Evolutionary conservation across 2,113 vertebrate genomes (phyloP).

Genomic region (Petaurus breviceps): DNA sequence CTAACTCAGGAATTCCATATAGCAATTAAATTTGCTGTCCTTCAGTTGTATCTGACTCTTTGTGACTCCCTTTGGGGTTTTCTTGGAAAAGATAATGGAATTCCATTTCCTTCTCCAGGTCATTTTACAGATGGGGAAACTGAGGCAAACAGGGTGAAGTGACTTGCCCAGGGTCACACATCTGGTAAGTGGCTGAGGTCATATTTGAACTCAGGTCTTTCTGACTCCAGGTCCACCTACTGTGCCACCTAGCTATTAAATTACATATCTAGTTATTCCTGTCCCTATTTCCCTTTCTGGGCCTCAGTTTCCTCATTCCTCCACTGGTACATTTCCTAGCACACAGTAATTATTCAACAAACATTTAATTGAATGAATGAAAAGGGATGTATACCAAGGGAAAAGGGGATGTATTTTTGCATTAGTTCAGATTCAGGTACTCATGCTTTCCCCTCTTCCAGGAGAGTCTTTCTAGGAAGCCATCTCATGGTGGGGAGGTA

Average conservation of each 20-base stretch:
- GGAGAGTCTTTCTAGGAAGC: not conserved
- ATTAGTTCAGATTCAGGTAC: not conserved
- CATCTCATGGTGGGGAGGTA: not conserved
- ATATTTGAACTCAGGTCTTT: not conserved
- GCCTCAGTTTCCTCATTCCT: not conserved
- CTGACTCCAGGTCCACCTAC: not conserved
- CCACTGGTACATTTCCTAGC: not conserved
- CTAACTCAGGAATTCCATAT: not conserved
- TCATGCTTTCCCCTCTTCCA: not conserved
- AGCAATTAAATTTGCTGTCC: not conserved
- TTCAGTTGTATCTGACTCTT: not conserved
- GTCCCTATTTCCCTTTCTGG: not conserved
- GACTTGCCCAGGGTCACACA: not conserved
- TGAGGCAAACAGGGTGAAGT: not conserved
- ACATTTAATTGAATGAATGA: not conserved
- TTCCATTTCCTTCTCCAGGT: not conserved
- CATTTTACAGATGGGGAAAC: not conserved
- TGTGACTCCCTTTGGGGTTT: not conserved
- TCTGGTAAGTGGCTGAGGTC: not conserved
- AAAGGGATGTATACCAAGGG: not conserved
- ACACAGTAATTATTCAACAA: not conserved
- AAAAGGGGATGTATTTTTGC: not conserved
- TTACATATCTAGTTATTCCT: not conserved
- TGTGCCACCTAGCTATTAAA: not conserved
- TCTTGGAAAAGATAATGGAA: not conserved